phyloP scores from a whole-genome alignment of 2,113 vertebrate genomes.

The Erythrolamprus reginae region DNA sequence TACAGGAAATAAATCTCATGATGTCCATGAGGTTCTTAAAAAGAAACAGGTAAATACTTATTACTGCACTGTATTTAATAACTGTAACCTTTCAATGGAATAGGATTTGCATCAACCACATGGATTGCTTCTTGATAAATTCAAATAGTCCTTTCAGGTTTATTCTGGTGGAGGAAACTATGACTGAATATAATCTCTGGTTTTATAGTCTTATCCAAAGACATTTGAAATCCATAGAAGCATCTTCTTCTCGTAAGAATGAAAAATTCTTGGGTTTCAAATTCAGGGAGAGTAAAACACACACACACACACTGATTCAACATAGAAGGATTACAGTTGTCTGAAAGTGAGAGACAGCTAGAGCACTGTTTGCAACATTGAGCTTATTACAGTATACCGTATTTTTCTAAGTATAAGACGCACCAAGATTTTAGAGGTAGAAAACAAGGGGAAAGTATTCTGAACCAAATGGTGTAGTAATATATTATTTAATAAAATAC shows the following conservation, averaged over 20 bases:
- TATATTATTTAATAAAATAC: too few relatives aligned
- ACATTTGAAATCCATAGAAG: neutral
- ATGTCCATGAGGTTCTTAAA: conserved; percentile 87
- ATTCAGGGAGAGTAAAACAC: neutral
- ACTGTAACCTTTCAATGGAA: neutral
- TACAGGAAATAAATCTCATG: conserved; percentile 81
- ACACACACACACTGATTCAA: neutral
- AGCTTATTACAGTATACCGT: neutral
- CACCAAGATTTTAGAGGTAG: too few relatives aligned
- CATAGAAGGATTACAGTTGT: neutral
- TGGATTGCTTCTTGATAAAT: neutral
- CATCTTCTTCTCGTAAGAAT: neutral
- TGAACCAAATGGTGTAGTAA: too few relatives aligned
- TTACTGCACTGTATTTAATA: neutral
- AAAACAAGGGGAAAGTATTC: too few relatives aligned
- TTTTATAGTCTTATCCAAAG: neutral
- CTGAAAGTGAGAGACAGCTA: too few relatives aligned
- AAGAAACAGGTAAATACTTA: conserved; percentile 83
- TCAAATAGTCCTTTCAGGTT: neutral
- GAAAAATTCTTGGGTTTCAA: neutral
- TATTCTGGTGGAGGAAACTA: neutral
- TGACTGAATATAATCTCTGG: neutral
- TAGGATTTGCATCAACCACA: neutral
- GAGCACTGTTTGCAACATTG: neutral
- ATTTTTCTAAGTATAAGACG: too few relatives aligned